Conservation (phyloP, 2,797 vertebrate genomes). For the Naso thynnoides region DNA sequence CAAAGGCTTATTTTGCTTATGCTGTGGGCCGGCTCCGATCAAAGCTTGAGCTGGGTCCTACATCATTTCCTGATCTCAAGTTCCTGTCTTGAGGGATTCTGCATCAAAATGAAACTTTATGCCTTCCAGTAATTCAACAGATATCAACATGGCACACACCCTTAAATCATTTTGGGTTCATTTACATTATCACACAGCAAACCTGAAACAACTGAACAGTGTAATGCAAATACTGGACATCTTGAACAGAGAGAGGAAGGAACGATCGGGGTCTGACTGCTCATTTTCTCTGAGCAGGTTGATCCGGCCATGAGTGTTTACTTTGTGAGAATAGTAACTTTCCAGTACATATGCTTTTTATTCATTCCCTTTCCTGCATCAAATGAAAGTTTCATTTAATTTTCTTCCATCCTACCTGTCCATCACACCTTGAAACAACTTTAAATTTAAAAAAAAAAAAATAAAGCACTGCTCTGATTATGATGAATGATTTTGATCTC, state of each 20-base stretch:
- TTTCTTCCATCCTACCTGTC: background rate
- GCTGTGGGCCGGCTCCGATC: too few relatives aligned
- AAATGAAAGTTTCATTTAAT: background rate
- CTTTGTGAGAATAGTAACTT: background rate
- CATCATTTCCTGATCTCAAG: background rate
- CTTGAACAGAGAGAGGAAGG: background rate
- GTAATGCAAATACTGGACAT: background rate
- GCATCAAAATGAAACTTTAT: background rate
- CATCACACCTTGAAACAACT: background rate
- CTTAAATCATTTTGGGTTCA: background rate
- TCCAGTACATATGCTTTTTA: slow-evolving; percentile 1
- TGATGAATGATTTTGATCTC: slow-evolving; percentile 15
- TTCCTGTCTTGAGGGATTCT: background rate
- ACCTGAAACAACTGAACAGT: background rate
- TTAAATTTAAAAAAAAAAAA: background rate
- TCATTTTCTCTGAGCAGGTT: too few relatives aligned
- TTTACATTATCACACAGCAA: background rate
- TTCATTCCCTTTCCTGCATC: background rate
- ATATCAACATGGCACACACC: background rate
- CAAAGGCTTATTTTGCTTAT: too few relatives aligned
- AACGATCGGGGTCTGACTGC: background rate
- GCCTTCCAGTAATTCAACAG: background rate
- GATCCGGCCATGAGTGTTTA: too few relatives aligned
- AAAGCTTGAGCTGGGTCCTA: background rate
- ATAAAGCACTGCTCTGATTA: background rate